phyloP scores from a whole-genome alignment of 2,888 invertebrate species.

The Rhagonycha fulva region DNA sequence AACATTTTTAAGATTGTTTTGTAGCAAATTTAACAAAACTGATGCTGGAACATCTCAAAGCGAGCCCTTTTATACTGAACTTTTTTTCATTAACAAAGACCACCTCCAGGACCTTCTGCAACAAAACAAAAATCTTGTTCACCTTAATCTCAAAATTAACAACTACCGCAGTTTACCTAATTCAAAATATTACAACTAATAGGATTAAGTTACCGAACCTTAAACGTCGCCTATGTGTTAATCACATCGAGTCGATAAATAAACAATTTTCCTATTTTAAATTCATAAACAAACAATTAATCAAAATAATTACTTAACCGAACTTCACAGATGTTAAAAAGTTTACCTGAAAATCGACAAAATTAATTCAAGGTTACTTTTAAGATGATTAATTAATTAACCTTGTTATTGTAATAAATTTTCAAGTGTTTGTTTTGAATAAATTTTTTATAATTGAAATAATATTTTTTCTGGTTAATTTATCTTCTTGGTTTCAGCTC shows the following conservation, averaged over 20 bases:
- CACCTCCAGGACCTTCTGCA: neutral
- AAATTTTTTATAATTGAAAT: neutral
- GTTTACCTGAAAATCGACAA: neutral
- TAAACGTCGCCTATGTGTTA: neutral
- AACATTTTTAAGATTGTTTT: conserved; percentile 38
- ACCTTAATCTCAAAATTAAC: neutral
- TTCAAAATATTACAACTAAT: neutral
- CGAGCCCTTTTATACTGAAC: neutral
- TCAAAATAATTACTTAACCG: neutral
- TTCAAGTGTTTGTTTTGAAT: neutral
- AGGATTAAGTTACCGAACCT: neutral
- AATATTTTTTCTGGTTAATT: neutral
- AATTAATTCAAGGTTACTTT: neutral
- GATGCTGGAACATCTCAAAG: neutral
- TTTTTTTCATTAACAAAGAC: neutral
- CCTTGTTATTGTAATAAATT: neutral
- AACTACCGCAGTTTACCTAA: neutral
- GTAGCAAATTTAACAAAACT: conserved; percentile 9
- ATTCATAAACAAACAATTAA: neutral
- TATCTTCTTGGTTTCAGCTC: neutral
- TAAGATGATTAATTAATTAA: neutral
- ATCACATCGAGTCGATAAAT: neutral
- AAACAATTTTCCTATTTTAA: neutral
- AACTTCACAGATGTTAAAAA: neutral
- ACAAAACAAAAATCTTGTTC: neutral